Evolutionary conservation across 2,797 vertebrate genomes (phyloP).

Genomic region (Limnodromus scolopaceus): DNA sequence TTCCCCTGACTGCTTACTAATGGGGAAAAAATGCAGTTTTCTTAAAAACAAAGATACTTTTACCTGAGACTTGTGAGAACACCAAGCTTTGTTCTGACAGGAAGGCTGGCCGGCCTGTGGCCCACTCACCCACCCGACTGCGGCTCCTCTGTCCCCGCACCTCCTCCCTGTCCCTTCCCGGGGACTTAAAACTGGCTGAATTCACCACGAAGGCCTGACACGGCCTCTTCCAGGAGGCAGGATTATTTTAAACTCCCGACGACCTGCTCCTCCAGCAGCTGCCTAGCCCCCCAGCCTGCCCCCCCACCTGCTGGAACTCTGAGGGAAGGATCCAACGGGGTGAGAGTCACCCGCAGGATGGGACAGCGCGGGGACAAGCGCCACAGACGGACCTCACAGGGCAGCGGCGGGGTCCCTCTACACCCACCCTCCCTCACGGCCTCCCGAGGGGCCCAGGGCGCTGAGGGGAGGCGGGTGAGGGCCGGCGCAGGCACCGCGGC

Average conservation of each 20-base stretch:
- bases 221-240: background rate
- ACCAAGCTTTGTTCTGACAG: rapidly evolving
- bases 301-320: rapidly evolving
- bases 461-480: background rate
- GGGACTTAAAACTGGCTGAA: rapidly evolving
- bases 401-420: background rate
- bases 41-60: background rate
- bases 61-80: rapidly evolving
- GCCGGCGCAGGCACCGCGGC: background rate
- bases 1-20: background rate
- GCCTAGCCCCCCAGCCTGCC: rapidly evolving
- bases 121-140: rapidly evolving
- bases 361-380: background rate
- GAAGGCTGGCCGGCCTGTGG: rapidly evolving
- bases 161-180: background rate
- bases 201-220: rapidly evolving
- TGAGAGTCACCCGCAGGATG: rapidly evolving
- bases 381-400: background rate
- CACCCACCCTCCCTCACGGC: background rate
- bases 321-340: rapidly evolving
- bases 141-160: background rate
- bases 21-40: rapidly evolving
- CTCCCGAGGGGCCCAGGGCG: too few species aligned
- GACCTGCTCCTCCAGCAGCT: rapidly evolving
- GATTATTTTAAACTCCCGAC: background rate